phyloP scores from a whole-genome alignment of 2,113 vertebrate genomes.

The Telmatochromis brichardi region DNA sequence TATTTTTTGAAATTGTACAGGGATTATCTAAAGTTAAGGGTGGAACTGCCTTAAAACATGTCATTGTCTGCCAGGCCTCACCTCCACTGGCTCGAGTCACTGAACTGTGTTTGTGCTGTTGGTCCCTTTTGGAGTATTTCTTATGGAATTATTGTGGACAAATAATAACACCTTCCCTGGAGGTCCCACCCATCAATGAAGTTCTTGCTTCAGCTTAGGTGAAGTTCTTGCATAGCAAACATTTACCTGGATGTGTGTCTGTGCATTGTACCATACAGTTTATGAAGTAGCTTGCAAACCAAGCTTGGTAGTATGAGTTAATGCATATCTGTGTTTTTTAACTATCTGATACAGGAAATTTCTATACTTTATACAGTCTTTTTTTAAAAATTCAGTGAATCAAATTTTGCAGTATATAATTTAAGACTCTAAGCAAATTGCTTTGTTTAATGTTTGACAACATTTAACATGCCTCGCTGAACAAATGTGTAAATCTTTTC shows the following conservation, averaged over 20 bases:
- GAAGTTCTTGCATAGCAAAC: not conserved
- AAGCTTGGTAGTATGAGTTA: not conserved
- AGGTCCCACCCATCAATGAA: not conserved
- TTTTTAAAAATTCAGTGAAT: not conserved
- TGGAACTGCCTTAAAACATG: not conserved
- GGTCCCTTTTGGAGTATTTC: not conserved
- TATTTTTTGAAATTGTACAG: not conserved
- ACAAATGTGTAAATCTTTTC: not conserved
- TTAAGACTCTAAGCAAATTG: not conserved
- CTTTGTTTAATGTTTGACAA: not conserved
- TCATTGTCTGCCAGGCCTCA: not conserved
- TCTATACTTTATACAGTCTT: not conserved
- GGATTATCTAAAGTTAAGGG: not conserved
- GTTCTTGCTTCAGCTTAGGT: not conserved
- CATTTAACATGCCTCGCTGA: not conserved
- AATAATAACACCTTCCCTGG: not conserved
- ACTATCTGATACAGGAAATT: not conserved
- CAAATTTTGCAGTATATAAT: not conserved
- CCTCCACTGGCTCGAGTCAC: not conserved
- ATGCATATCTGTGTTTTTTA: not conserved
- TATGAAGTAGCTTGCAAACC: not conserved
- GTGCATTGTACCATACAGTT: not conserved
- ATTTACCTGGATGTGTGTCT: not conserved
- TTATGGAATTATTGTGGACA: not conserved
- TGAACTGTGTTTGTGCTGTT: not conserved